A percentile compares a stretch with the other conserved stretches of the same genome.
Evolutionary conservation across 2,888 invertebrate species (phyloP).

Genomic region (Aethes cnicana): DNA sequence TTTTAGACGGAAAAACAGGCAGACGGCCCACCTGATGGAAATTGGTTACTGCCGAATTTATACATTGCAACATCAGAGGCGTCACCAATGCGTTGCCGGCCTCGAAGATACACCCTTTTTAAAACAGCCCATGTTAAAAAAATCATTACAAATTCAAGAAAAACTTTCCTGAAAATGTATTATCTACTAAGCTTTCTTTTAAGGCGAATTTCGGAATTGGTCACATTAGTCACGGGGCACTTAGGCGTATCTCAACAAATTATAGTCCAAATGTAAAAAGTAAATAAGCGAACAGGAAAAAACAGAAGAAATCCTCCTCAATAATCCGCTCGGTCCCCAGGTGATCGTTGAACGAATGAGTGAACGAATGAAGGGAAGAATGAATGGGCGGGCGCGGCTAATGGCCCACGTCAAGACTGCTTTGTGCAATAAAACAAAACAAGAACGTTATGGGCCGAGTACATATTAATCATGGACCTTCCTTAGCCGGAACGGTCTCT

Average conservation of each 20-base stretch:
- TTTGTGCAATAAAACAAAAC: slow-evolving; percentile 70
- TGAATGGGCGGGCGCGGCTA: slow-evolving; percentile 61
- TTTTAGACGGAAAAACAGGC: no score
- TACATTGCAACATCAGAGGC: no score
- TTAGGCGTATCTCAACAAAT: slow-evolving; percentile 23
- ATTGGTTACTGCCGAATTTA: no score
- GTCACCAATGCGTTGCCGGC: no score
- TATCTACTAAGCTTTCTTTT: slow-evolving; percentile 15
- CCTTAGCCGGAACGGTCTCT: slow-evolving; percentile 17
- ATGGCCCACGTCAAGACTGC: slow-evolving; percentile 68
- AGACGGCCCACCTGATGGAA: no score
- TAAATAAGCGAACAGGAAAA: slow-evolving; percentile 39
- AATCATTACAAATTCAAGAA: no score
- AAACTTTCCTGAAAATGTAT: no score
- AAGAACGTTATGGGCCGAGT: slow-evolving; percentile 55
- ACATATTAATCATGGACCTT: slow-evolving; percentile 38
- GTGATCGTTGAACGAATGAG: slow-evolving; percentile 66
- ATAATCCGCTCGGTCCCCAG: slow-evolving; percentile 69
- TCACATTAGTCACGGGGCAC: slow-evolving; percentile 22
- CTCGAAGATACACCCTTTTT: no score
- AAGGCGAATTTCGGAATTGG: slow-evolving; percentile 19
- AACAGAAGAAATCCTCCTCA: slow-evolving; percentile 51
- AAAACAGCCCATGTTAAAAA: no score
- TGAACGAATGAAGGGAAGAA: slow-evolving; percentile 51
- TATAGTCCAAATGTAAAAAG: slow-evolving; percentile 30